Conservation (phyloP, 2,888 invertebrate genomes). For the Ametastegia equiseti region DNA sequence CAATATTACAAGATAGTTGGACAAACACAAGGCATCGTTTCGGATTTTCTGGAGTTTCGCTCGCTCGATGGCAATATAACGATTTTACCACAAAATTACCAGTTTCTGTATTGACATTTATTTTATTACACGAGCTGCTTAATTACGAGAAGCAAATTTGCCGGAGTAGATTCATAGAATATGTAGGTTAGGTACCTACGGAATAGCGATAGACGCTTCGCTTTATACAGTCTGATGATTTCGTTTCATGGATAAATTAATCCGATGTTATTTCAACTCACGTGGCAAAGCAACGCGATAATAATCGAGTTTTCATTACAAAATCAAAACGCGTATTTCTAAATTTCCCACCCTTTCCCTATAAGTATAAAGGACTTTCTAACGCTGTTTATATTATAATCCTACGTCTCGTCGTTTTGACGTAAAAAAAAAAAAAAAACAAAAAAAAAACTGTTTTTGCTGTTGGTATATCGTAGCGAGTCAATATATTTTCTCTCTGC, state of each 20-base stretch:
- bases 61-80: background rate
- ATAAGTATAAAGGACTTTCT: too few species aligned
- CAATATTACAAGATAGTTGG: background rate
- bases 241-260: constrained; percentile 19
- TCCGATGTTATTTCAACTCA: constrained; percentile 15
- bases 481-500: too few species aligned
- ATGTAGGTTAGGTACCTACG: background rate
- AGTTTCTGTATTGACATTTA: too few species aligned
- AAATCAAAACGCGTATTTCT: background rate
- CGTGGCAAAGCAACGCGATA: background rate
- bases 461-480: too few species aligned
- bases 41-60: too few species aligned
- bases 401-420: too few species aligned
- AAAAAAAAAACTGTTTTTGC: too few species aligned
- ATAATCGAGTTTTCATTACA: background rate
- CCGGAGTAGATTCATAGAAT: background rate
- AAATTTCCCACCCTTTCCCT: too few species aligned
- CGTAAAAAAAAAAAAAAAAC: too few species aligned
- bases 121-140: too few species aligned
- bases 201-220: background rate
- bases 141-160: background rate
- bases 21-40: too few species aligned
- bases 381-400: too few species aligned
- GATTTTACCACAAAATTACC: background rate
- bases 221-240: background rate